Conservation (phyloP, 2,888 invertebrate species). For the Coleophora deauratella region DNA sequence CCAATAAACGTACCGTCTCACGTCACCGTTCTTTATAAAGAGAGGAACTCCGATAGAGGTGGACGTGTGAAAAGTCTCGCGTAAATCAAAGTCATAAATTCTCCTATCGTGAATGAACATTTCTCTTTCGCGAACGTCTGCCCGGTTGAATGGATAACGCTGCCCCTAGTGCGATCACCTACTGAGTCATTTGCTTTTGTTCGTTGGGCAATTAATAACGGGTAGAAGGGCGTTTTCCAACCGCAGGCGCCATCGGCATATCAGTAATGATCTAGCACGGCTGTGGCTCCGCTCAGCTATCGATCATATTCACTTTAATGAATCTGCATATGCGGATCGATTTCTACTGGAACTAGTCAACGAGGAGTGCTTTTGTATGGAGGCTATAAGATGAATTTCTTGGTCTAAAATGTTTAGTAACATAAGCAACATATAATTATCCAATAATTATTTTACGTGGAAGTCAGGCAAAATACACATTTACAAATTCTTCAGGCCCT, state of each 20-base stretch:
- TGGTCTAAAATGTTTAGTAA: too few species aligned
- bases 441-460: too few species aligned
- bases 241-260: slow-evolving; percentile 61
- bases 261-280: slow-evolving; percentile 63
- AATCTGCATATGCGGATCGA: slow-evolving; percentile 36
- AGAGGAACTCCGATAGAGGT: slow-evolving; percentile 42
- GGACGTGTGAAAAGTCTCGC: slow-evolving; percentile 62
- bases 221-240: slow-evolving; percentile 63
- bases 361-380: too few species aligned
- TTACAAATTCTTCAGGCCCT: too few species aligned
- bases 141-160: slow-evolving; percentile 67
- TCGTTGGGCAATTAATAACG: slow-evolving; percentile 70
- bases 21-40: slow-evolving; percentile 66
- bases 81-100: slow-evolving; percentile 73
- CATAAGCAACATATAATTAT: too few species aligned
- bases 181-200: slow-evolving; percentile 73
- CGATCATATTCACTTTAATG: slow-evolving; percentile 55
- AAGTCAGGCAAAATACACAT: too few species aligned
- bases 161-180: slow-evolving; percentile 65
- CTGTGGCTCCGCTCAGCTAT: slow-evolving; percentile 39
- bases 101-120: slow-evolving; percentile 72
- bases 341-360: too few species aligned
- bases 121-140: slow-evolving; percentile 68
- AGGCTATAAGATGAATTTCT: too few species aligned
- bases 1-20: slow-evolving; percentile 52